phyloP scores from a whole-genome alignment of 2,113 vertebrate species.

The Corythaixoides concolor region DNA sequence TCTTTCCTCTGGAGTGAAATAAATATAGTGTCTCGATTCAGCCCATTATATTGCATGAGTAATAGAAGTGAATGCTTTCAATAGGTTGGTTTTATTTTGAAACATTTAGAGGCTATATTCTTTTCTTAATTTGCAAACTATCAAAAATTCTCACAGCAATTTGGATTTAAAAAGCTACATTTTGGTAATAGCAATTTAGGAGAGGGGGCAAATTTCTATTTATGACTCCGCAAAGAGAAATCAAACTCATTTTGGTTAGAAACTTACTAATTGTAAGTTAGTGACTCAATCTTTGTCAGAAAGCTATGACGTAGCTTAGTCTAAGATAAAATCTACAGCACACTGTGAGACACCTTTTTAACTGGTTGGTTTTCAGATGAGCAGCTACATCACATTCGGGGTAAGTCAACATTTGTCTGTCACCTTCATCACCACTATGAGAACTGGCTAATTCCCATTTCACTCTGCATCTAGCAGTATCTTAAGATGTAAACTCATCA shows the following conservation, averaged over 20 bases:
- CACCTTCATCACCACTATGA: background rate
- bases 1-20: conserved; percentile 70
- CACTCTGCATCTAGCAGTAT: background rate
- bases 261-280: background rate
- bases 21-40: conserved; percentile 63
- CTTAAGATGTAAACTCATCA: background rate
- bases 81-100: background rate
- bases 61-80: conserved; percentile 60
- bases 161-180: background rate
- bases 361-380: background rate
- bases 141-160: background rate
- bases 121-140: background rate
- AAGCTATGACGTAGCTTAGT: background rate
- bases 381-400: background rate
- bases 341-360: fast-evolving
- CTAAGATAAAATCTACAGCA: background rate
- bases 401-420: background rate
- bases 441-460: background rate
- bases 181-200: background rate
- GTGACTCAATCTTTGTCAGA: background rate
- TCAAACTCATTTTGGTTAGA: background rate
- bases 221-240: background rate
- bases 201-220: background rate
- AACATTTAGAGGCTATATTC: conserved; percentile 3
- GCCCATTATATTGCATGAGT: conserved; percentile 40